Evolutionary conservation across 2,888 invertebrate genomes (phyloP), one percentile per base, ranked within the genome.

Genomic region (Diarsia rubi): DNA sequence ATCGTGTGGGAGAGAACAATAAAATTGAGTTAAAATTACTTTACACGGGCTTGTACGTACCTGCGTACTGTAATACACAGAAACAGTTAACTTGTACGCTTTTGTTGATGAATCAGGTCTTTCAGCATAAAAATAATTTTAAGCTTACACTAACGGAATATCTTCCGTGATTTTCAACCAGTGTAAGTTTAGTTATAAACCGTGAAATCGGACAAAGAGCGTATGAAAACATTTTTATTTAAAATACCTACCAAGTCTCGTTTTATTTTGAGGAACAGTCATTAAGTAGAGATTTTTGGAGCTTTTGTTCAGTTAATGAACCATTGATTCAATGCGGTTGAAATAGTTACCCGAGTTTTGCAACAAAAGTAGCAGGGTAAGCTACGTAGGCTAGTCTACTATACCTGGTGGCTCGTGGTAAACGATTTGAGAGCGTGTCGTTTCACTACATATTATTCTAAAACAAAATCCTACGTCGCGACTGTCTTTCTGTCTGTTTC

Each of bases 1-100:
- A 21, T 5, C 47, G 16, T 12, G 78, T 42, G 47, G 12, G n/a
- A 78, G 24, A 6, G 2, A 60, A 74, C 49, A 54, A 24, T 62
- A 1, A 42, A 62, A 42, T 57, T 31, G 49, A 27, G 63, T 49
- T 63, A 42, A 37, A 49, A 59, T 65, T 37, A 69, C 49, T 66
- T 52, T 24, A 16, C 37, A 27, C 47, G 37, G 31, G 24, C 24
- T 27, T n/a, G n/a, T 66, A 16, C 9, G n/a, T 66, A 14, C 14
- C 9, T 31, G n/a, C 6, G 16, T 4, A 54, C 19, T 59, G 42
- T 14, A 11, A 19, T 42, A 8, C 27, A 57, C n/a, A 37, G 24
- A 21, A 8, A 31, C 9, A 21, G 24, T n/a, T 49, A 52, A 27
- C n/a, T n/a, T n/a, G 16, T 44, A 31, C n/a, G 19, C n/a, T 42